Base-by-base conservation (phyloP, 1,140 invertebrate genomes). In the Rhagoletis pomonella region DNA sequence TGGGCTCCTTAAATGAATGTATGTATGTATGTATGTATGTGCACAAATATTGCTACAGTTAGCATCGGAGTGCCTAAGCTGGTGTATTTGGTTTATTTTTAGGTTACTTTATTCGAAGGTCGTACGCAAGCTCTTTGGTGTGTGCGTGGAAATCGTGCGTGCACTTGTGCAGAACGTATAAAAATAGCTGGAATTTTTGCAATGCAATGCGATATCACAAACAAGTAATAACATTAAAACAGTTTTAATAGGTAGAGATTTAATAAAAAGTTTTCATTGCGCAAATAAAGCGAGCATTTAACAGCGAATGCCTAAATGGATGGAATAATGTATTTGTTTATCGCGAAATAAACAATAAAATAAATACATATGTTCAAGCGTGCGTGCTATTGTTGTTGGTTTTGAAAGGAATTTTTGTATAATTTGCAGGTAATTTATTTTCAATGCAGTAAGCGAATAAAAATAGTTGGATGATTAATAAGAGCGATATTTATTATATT, bases 101-200 rank as follows among this genome's bases (percentile, higher is more conserved):
- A 81, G 47, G 17, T 81, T 81, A 55, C 47, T 58, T 29, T 81
- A 81, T 81, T n/a, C 10, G 73, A 81, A 81, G 73, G 47, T 81
- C 73, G n/a, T 7, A 29, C 12, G 9, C 81, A 85, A 1, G 58
- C 50, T 85, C 58, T 29, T 5, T 42, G 14, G 14, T 17, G 44
- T 17, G 14, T 42, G 7, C 7, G 55, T 0, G 29, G 29, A 29
- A 29, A 29, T 29, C 12, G 64, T 65, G 58, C 58, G 64, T 86
- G 17, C 39, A 85, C 7, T 29, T 81, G 50, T 55, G 10, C 5
- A 55, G 50, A 55, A 7, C 4, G 12, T 62, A 62, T 50, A 77
- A 19, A 55, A 77, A 50, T 55, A 55, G 44, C 55, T 77, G 47
- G 47, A 6, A 55, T 0, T 77, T 77, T n/a, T 77, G n/a, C 10